phyloP scores from a whole-genome alignment of 1,140 invertebrate species.

The Drosophila quadrilineata region DNA sequence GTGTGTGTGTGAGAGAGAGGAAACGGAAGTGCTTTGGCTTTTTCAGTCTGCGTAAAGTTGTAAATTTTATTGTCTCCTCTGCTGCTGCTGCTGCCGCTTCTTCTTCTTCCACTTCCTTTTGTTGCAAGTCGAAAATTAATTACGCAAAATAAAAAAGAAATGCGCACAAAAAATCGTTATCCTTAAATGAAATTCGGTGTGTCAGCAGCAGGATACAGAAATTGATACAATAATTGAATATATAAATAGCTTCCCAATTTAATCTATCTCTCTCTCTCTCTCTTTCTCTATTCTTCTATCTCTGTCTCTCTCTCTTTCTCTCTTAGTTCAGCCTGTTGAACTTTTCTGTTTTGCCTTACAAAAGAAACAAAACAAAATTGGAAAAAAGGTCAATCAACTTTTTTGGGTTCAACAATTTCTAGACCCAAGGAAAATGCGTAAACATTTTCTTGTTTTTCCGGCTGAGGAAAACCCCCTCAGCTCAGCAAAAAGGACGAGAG shows the following conservation, averaged over 20 bases:
- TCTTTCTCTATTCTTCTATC: no score
- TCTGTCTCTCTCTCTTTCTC: no score
- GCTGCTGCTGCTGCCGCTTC: neutral
- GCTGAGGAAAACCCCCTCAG: neutral
- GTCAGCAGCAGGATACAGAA: slow-evolving; percentile 16
- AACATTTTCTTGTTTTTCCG: neutral
- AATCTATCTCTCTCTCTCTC: no score
- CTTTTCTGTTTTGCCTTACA: no score
- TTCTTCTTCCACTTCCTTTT: slow-evolving; percentile 1
- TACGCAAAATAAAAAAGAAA: slow-evolving; percentile 54
- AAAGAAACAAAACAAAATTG: no score
- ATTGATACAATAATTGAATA: slow-evolving; percentile 42
- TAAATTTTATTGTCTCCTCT: slow-evolving; percentile 64
- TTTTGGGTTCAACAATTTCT: no score
- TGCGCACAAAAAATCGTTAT: slow-evolving; percentile 17
- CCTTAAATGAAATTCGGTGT: slow-evolving; percentile 50
- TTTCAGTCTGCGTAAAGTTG: slow-evolving; percentile 51
- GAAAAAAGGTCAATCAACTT: slow-evolving; percentile 60
- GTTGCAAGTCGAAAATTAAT: slow-evolving; percentile 69
- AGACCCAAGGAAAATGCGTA: slow-evolving; percentile 41
- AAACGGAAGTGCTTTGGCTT: slow-evolving; percentile 71
- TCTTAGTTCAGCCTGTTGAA: slow-evolving; percentile 29
- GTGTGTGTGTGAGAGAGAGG: slow-evolving; percentile 35
- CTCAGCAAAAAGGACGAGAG: no score
- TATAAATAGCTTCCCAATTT: neutral